Evolutionary conservation across 2,797 vertebrate species (phyloP), one percentile per base, ranked within the genome.

Genomic region (Ptychadena robeensis): DNA sequence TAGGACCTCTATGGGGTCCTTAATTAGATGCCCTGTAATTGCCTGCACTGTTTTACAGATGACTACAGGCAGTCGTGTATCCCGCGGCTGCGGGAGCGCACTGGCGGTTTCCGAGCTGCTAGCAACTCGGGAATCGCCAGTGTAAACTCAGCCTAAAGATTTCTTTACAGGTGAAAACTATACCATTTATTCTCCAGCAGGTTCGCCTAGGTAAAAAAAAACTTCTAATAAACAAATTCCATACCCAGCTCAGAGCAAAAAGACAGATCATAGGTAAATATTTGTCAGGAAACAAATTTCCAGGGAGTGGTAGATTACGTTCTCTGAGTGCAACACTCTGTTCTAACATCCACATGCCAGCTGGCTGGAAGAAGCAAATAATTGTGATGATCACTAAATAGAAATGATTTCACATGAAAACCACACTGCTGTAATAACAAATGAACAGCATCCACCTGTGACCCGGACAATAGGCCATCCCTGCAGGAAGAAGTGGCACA

Each of bases 271-370:
- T 86, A 87, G 82, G 87, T 86, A 92, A 92, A 90, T 90, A 88
- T 90, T 91, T 93, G 86, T 38, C 83, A 25, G 87, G 87, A 67
- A 81, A 75, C 40, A 83, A 81, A 88, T 87, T 87, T 89, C 80
- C 87, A 87, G 86, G 91, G 91, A 88, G 91, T 91, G 91, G 88
- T 85, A 82, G 82, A 84, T 71, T 86, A 53, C 75, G 48, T 67
- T 87, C 68, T 72, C 69, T 38, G 68, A 66, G 65, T 48, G 40
- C 18, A 72, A 78, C 32, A n/a, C 71, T 80, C 65, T 30, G 10
- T 35, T 71, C 37, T 37, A 44, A 15, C 40, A 72, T 70, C 63
- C 64, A 63, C 57, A 69, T 80, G 82, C 82, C 82, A 69, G 70
- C 71, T 84, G 77, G 82, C 77, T 68, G 44, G 25, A 31, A 77